Evolutionary conservation across 1,140 invertebrate genomes (phyloP).

Genomic region (Xylocopa sonorina): DNA sequence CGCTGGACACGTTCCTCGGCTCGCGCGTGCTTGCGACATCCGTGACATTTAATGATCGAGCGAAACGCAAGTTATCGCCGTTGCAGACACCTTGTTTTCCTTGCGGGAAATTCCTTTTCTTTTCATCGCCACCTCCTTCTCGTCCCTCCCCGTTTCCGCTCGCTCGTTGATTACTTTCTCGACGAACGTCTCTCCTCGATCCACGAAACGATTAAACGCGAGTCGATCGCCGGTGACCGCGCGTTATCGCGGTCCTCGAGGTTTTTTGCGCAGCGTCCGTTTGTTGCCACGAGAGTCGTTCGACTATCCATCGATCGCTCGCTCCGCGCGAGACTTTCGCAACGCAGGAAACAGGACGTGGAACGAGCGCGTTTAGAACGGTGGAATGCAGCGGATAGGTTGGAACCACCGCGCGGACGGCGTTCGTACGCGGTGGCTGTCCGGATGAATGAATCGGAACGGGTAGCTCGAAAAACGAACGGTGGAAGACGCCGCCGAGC

Average conservation of each 20-base stretch:
- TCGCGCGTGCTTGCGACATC: neutral
- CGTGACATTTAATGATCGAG: slow-evolving; percentile 24
- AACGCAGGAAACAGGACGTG: neutral
- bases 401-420: slow-evolving; percentile 3
- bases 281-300: no score
- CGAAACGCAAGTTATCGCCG: neutral
- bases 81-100: neutral
- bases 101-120: neutral
- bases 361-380: neutral
- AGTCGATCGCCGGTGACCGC: no score
- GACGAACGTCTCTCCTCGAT: no score
- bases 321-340: neutral
- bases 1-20: neutral
- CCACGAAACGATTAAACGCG: no score
- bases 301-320: no score
- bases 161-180: neutral
- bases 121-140: neutral
- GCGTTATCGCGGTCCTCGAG: no score
- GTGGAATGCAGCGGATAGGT: neutral
- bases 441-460: neutral
- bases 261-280: no score
- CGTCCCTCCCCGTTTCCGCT: neutral
- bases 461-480: neutral
- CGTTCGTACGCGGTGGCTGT: neutral
- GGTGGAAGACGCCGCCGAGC: neutral